Evolutionary conservation across 1,140 invertebrate genomes (phyloP), one percentile per base, ranked within the genome.

Genomic region (Bombus waltoni): DNA sequence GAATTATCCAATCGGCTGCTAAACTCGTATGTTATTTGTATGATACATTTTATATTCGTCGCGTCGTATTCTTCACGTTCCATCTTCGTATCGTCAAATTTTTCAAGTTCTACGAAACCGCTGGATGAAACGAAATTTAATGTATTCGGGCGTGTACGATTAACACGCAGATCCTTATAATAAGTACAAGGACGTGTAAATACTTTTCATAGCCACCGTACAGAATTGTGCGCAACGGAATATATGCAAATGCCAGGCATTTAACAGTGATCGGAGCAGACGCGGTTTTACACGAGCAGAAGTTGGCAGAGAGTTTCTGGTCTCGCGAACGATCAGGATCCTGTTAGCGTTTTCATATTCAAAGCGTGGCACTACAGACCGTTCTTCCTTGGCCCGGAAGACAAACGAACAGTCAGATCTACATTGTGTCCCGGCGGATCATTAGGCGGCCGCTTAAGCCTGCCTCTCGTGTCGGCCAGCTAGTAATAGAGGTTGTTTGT

Each of bases 401-500:
- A 84, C 81, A 81, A 84, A 89, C 77, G 88, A 90, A 89, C 81
- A 40, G 68, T 53, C 79, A 47, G 83, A 89, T 89, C 80, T 89
- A 89, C 88, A 88, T 86, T 82, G 83, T 73, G 87, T 72, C 65
- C 38, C 68, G 75, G 70, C 72, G 59, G 81, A 90, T 90, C 76
- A 87, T 90, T 89, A 90, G 88, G 78, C 66, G 59, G 72, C 70
- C 62, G 87, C 84, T 89, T 89, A 89, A 90, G 83, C 88, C 77
- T 81, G 85, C 88, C 77, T 87, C 88, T 83, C 72, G 88, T 89
- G 85, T 77, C 81, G 75, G 71, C 25, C 22, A 32, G 70, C 42
- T 71, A 70, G 74, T 83, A 83, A 83, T 83, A 77, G 87, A 75
- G 89, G 88, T 83, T 91, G 86, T 89, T 91, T 91, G 90, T 89